Evolutionary conservation across 1,140 invertebrate genomes (phyloP), one percentile per base, ranked within the genome.

Genomic region (Orius laevigatus): DNA sequence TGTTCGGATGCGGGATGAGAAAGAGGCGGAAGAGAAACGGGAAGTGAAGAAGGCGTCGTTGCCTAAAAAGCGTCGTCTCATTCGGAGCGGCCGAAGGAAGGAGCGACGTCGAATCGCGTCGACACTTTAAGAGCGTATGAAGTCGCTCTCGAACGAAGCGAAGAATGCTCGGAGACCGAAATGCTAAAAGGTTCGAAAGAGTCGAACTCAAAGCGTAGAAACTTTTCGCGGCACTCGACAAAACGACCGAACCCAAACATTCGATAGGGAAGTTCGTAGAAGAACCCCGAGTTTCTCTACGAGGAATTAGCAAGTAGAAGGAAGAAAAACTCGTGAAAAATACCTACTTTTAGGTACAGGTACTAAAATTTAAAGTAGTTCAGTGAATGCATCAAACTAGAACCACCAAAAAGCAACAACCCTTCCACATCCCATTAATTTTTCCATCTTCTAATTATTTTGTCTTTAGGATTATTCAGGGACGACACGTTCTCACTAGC

Each of bases 401-500:
- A 25, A 25, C 8, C 3, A 8, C 8, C 8, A 4, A 25, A 25
- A 25, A 25, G 25, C 25, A 25, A 25, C 25, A 25, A 8, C 25
- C 25, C 25, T 8, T 25, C 25, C 25, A 25, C 25, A 3, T 4
- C 25, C 25, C 3, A 25, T 25, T 25, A 8, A 25, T 25, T 4
- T 25, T 25, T 25, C 8, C 25, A 25, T 25, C 8, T 4, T 25
- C 8, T 25, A 25, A 25, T 25, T 25, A 4, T 25, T 53, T 45
- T 45, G 43, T 50, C 58, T 60, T 6, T 73, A 88, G 68, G 87
- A 92, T 63, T 92, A 88, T 62, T 86, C 83, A 1, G 91, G 88
- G 85, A 89, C 64, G 84, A 91, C 60, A 86, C 84, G 20, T 91
- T 83, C 62, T 88, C 84, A 3, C 68, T 90, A 53, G 79, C 88